Conservation (phyloP, 2,113 vertebrate species). For the Myxocyprinus asiaticus region DNA sequence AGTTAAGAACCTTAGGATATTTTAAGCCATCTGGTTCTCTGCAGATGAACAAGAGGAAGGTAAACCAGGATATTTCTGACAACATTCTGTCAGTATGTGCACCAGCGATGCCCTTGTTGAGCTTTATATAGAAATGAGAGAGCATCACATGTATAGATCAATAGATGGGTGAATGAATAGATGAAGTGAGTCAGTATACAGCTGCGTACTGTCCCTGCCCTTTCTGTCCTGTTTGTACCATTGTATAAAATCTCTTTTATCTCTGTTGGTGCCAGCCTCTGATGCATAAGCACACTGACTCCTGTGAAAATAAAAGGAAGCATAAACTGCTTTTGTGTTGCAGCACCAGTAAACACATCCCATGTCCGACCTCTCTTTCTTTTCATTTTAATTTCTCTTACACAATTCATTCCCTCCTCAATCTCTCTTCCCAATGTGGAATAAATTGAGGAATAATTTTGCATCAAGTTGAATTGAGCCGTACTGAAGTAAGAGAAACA, state of each 20-base stretch:
- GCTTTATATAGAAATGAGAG: constrained; percentile 6
- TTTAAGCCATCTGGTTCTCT: neutral
- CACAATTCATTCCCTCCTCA: constrained; percentile 15
- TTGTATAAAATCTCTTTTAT: constrained; percentile 42
- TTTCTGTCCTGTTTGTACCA: constrained; percentile 21
- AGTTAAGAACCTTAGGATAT: neutral
- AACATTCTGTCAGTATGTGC: neutral
- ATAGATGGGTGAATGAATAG: constrained; percentile 9
- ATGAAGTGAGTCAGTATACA: constrained; percentile 5
- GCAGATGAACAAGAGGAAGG: too few relatives aligned
- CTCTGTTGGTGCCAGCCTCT: constrained; percentile 37
- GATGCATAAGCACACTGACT: constrained; percentile 30
- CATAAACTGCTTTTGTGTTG: constrained; percentile 6
- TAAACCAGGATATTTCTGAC: too few relatives aligned
- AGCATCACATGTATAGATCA: neutral
- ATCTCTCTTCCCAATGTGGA: neutral
- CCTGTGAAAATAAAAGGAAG: constrained; percentile 14
- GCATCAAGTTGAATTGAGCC: neutral
- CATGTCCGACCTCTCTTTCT: neutral
- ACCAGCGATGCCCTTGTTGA: neutral
- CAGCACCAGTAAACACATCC: neutral
- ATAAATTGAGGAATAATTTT: neutral
- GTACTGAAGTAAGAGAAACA: neutral
- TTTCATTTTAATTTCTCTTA: constrained; percentile 14
- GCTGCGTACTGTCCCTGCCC: constrained; percentile 29